Percentiles rank a stretch among this genome's conserved stretches.
phyloP scores from a whole-genome alignment of 2,888 invertebrate genomes.

The Torymus texanus region DNA sequence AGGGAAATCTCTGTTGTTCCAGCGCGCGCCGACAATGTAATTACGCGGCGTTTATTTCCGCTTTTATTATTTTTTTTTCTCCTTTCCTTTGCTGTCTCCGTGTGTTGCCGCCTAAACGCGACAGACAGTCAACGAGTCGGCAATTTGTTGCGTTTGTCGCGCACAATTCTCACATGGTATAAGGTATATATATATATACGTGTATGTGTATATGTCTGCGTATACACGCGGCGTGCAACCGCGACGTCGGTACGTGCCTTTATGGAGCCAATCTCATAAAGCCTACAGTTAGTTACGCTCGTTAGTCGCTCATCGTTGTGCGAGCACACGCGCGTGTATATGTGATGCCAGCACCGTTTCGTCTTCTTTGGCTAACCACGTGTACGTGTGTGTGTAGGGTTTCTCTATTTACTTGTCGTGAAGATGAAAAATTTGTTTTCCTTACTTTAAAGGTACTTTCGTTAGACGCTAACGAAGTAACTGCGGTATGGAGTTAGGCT shows the following conservation, averaged over 20 bases:
- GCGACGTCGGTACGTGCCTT: conserved; percentile 8
- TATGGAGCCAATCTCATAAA: conserved; percentile 55
- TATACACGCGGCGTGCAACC: not conserved
- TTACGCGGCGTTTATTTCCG: conserved; percentile 46
- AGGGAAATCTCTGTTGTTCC: no score
- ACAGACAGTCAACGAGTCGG: conserved; percentile 20
- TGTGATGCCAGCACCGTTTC: no score
- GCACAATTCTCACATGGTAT: conserved; percentile 30
- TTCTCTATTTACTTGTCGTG: not conserved
- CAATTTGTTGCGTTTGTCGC: conserved; percentile 26
- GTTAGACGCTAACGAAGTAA: not conserved
- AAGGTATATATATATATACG: no score
- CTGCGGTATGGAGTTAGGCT: not conserved
- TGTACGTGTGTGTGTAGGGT: not conserved
- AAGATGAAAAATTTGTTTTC: conserved; percentile 1
- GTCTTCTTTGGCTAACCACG: no score
- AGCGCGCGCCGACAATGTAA: conserved; percentile 13
- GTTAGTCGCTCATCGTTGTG: conserved; percentile 59
- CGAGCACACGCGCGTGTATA: not conserved
- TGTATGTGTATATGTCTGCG: no score
- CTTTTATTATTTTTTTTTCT: conserved; percentile 26
- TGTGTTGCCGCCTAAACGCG: not conserved
- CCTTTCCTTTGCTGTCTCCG: no score
- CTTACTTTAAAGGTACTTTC: not conserved
- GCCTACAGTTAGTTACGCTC: conserved; percentile 65